phyloP scores from a whole-genome alignment of 2,888 invertebrate species.

The Plemyria rubiginata region DNA sequence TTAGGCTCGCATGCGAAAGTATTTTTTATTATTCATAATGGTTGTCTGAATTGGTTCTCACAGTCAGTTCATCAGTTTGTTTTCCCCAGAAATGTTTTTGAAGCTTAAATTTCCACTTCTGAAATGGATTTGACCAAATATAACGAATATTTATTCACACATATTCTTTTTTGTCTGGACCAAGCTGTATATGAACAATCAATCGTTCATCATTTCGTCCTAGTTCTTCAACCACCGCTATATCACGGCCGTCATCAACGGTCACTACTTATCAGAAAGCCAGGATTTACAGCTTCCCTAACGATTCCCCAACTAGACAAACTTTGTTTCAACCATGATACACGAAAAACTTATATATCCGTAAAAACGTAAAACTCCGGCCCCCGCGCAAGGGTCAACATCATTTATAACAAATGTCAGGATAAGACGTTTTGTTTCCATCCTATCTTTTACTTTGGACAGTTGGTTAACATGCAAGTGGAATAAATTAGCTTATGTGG shows the following conservation, averaged over 20 bases:
- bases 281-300: slow-evolving; percentile 18
- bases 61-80: too few relatives aligned
- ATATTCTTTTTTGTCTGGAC: too few relatives aligned
- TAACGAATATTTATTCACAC: too few relatives aligned
- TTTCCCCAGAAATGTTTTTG: too few relatives aligned
- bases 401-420: slow-evolving; percentile 74
- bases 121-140: too few relatives aligned
- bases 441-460: slow-evolving; percentile 55
- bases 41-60: too few relatives aligned
- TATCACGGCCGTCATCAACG: background rate
- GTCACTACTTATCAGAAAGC: background rate
- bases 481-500: background rate
- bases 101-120: too few relatives aligned
- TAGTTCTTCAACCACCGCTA: too few relatives aligned
- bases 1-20: too few relatives aligned
- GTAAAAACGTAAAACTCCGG: slow-evolving; percentile 60
- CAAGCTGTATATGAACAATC: too few relatives aligned
- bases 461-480: slow-evolving; percentile 35
- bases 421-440: slow-evolving; percentile 63
- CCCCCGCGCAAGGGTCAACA: slow-evolving; percentile 50
- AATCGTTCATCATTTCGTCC: too few relatives aligned
- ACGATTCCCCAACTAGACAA: slow-evolving; percentile 16
- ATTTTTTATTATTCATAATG: too few relatives aligned
- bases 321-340: slow-evolving; percentile 44
- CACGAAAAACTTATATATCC: slow-evolving; percentile 56